Evolutionary conservation across 2,113 vertebrate species (phyloP).

Genomic region (Melanotaenia duboulayi): DNA sequence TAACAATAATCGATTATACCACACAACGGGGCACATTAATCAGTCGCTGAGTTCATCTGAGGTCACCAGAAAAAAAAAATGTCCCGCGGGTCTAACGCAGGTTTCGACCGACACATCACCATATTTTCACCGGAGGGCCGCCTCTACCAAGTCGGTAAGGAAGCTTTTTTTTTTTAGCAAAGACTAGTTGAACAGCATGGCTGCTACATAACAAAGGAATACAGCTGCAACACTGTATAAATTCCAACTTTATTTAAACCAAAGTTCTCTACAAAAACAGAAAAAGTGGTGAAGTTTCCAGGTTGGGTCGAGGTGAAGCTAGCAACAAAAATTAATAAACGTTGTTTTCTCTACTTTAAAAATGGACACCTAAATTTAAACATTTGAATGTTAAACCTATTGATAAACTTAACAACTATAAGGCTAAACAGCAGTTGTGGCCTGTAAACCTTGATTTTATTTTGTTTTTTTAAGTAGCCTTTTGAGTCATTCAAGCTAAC

Average conservation of each 20-base stretch:
- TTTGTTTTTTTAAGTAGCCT: not conserved
- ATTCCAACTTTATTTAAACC: not conserved
- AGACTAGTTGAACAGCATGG: not conserved
- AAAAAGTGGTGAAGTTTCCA: not conserved
- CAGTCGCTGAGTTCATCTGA: constrained; percentile 39
- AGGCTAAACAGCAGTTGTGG: not conserved
- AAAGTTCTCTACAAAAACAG: not conserved
- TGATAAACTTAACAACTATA: not conserved
- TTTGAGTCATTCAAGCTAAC: not conserved
- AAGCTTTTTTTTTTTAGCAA: not conserved
- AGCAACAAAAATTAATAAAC: not conserved
- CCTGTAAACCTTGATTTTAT: not conserved
- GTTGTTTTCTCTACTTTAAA: not conserved
- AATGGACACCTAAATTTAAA: not conserved
- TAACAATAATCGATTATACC: fast-evolving
- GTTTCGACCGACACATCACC: constrained; percentile 86
- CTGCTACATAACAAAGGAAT: not conserved
- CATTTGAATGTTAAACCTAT: not conserved
- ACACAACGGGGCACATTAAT: too few species aligned
- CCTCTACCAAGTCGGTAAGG: constrained; percentile 86
- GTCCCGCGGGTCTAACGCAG: constrained; percentile 84
- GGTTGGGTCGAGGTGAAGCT: not conserved
- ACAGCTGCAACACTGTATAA: not conserved
- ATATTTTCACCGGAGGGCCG: constrained; percentile 86
- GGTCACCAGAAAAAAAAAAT: constrained; percentile 59